Conservation (phyloP, 1,140 invertebrate species). For the Bombus turneri region DNA sequence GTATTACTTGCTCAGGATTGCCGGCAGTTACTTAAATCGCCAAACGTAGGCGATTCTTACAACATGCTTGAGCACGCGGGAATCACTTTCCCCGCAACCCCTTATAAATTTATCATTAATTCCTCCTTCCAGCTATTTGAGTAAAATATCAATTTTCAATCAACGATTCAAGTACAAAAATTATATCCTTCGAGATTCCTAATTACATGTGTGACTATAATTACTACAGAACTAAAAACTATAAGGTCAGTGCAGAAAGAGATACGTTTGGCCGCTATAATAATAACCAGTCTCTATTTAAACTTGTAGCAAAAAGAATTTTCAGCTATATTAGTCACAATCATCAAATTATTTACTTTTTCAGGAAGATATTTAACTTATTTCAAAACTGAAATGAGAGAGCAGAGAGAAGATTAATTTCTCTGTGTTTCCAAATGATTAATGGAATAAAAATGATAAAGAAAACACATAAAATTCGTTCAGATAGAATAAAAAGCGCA, state of each 20-base stretch:
- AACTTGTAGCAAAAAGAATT: background rate
- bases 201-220: background rate
- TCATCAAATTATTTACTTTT: background rate
- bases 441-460: background rate
- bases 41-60: slow-evolving; percentile 32
- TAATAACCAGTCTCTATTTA: background rate
- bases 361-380: background rate
- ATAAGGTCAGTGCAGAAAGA: background rate
- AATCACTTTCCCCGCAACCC: slow-evolving; percentile 25
- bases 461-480: background rate
- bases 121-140: background rate
- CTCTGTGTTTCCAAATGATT: background rate
- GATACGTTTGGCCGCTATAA: background rate
- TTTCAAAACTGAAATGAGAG: background rate
- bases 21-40: slow-evolving; percentile 19
- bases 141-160: background rate
- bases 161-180: background rate
- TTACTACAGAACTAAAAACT: background rate
- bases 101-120: background rate
- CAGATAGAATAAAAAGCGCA: background rate
- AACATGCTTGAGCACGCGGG: background rate
- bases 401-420: background rate
- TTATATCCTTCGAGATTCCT: background rate
- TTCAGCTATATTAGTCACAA: background rate
- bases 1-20: slow-evolving; percentile 7